Conservation (phyloP, 2,888 invertebrate genomes). For the Tiliacea citrago region DNA sequence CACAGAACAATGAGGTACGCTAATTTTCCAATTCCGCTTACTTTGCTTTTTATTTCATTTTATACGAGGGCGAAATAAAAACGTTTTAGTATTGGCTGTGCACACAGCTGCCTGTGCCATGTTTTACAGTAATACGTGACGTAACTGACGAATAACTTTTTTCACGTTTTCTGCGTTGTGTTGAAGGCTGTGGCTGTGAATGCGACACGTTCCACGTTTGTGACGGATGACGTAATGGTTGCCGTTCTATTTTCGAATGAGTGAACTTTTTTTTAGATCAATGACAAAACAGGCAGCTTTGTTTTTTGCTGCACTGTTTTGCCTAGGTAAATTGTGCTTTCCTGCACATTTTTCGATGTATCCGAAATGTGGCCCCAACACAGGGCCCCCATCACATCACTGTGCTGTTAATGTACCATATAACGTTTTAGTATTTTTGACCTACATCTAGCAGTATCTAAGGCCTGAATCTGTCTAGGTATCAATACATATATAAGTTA, state of each 20-base stretch:
- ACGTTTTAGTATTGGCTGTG: conserved; percentile 47
- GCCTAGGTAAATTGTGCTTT: too few relatives aligned
- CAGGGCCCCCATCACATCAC: too few relatives aligned
- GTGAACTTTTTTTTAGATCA: conserved; percentile 32
- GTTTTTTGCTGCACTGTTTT: conserved; percentile 2
- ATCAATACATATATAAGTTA: too few relatives aligned
- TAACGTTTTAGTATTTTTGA: neutral
- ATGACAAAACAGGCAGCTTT: neutral
- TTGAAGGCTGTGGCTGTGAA: conserved; percentile 34
- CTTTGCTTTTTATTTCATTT: conserved; percentile 43
- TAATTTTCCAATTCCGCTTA: conserved; percentile 44
- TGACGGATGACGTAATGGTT: conserved; percentile 39
- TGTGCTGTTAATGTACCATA: neutral
- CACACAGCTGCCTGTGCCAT: conserved; percentile 28
- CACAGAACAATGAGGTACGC: conserved; percentile 26
- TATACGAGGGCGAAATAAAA: conserved; percentile 45
- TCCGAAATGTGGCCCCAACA: neutral
- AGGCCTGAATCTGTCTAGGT: too few relatives aligned
- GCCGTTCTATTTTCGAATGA: conserved; percentile 49
- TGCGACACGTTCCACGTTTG: conserved; percentile 38
- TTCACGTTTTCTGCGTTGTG: conserved; percentile 6
- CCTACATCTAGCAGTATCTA: too few relatives aligned
- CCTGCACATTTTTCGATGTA: neutral
- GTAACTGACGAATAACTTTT: conserved; percentile 14
- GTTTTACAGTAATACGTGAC: conserved; percentile 43